Evolutionary conservation across 2,888 invertebrate genomes (phyloP).

Genomic region (Sinhomidia bicolor): DNA sequence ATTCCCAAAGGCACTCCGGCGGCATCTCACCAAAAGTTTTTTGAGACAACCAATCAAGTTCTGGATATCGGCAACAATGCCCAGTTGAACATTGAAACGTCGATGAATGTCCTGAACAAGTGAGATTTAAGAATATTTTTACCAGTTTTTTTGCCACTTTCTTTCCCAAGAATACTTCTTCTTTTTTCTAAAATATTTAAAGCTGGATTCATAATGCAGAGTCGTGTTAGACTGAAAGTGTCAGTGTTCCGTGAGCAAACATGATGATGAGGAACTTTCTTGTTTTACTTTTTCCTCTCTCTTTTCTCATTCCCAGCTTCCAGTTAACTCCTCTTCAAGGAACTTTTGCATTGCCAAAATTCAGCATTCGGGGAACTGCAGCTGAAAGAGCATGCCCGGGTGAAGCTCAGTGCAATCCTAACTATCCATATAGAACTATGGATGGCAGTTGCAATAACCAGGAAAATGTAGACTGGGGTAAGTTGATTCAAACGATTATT

Average conservation of each 20-base stretch:
- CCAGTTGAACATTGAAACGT: slow-evolving; percentile 82
- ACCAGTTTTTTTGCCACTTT: neutral
- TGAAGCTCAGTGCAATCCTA: slow-evolving; percentile 75
- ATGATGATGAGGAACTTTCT: slow-evolving; percentile 16
- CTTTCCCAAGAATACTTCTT: neutral
- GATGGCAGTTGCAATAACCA: slow-evolving; percentile 98
- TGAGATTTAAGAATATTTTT: slow-evolving; percentile 78
- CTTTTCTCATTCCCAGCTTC: slow-evolving; percentile 67
- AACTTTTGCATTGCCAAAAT: slow-evolving; percentile 79
- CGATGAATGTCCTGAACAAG: slow-evolving; percentile 82
- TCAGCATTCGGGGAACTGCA: slow-evolving; percentile 77
- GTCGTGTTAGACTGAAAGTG: slow-evolving; percentile 49
- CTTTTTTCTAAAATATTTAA: slow-evolving; percentile 38
- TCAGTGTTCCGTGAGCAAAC: slow-evolving; percentile 16
- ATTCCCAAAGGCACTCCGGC: slow-evolving; percentile 81
- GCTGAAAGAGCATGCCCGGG: slow-evolving; percentile 78
- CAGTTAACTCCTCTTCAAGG: slow-evolving; percentile 78
- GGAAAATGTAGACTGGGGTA: slow-evolving; percentile 90
- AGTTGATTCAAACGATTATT: too few species aligned
- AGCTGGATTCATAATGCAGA: slow-evolving; percentile 38
- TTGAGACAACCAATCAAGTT: slow-evolving; percentile 81
- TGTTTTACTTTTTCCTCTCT: slow-evolving; percentile 24
- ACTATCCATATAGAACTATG: slow-evolving; percentile 86
- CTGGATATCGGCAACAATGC: slow-evolving; percentile 81
- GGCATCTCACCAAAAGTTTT: slow-evolving; percentile 82